Base-by-base conservation (phyloP, 2,888 invertebrate genomes). In the Lumbricus terrestris region DNA sequence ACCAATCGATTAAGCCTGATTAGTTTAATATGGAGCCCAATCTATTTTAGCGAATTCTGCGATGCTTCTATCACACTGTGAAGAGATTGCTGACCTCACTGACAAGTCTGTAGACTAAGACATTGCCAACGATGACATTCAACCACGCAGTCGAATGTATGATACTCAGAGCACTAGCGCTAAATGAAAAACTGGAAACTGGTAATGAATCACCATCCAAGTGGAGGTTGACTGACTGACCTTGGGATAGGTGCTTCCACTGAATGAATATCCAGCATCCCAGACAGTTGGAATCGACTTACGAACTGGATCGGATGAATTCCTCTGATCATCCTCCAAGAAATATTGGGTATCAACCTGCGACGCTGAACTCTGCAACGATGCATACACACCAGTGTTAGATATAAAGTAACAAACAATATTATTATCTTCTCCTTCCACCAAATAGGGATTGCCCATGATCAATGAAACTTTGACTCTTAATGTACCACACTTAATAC, bases 201-300 rank as follows among this genome's bases (percentile, higher is more conserved):
- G 15, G 15, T 23, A n/a, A n/a, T n/a, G n/a, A n/a, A n/a, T n/a
- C n/a, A n/a, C n/a, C n/a, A n/a, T n/a, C n/a, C n/a, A n/a, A n/a
- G n/a, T n/a, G 29, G 69, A 8, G 82, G 29, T 11, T 69, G 69
- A 69, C n/a, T n/a, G 33, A 38, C 69, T 37, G 29, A 91, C 91
- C 90, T 91, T 91, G 42, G 89, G 91, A 40, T 91, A 91, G 42
- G 91, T 89, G 40, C 90, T 90, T 35, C 82, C 54, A 29, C 89
- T 89, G 88, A 91, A 91, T 29, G 90, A 83, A 88, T 38, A 47
- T 54, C 82, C 69, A 15, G 90, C 91, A 13, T 82, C 34, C 88
- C 83, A 88, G n/a, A 83, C 89, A 54, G 89, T 91, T 8, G 29
- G 33, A 23, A 91, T 89, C 18, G 11, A n/a, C 54, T 90, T 91